Percentiles rank a stretch among this genome's conserved stretches.
These are phyloP conservation scores for Tinamus major DNA, from an alignment of 2,797 vertebrate genomes.

Conservation along the genomic window DNA sequence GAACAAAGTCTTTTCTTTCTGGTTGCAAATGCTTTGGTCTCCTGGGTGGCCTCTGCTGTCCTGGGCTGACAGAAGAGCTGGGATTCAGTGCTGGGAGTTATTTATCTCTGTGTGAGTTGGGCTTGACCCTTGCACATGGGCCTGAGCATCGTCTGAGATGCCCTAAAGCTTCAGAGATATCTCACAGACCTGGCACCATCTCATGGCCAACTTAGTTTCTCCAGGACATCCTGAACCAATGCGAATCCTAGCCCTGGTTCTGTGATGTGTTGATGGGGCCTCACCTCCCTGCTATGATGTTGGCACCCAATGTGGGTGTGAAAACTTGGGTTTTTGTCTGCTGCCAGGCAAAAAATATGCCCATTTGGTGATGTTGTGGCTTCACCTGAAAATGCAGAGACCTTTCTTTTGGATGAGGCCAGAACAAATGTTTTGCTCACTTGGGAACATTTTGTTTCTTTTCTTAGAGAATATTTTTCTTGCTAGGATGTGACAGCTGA, in stretches of 20 bases:
- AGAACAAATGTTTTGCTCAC: neutral
- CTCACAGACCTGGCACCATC: too few species aligned
- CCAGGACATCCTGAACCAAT: too few species aligned
- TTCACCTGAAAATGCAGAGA: neutral
- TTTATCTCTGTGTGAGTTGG: too few species aligned
- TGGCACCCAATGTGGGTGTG: too few species aligned
- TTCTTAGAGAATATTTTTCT: neutral
- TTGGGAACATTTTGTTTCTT: neutral
- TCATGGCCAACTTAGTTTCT: too few species aligned
- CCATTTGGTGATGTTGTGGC: accelerated
- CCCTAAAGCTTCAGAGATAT: too few species aligned
- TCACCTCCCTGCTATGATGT: too few species aligned
- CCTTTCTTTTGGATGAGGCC: accelerated
- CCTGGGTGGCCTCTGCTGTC: neutral
- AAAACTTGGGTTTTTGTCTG: neutral
- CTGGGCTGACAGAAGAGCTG: neutral
- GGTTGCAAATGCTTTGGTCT: neutral
- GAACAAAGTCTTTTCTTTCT: neutral
- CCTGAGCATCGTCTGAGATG: too few species aligned
- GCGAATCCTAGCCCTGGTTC: too few species aligned
- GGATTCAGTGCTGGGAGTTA: neutral
- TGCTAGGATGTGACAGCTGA: neutral
- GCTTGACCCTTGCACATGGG: too few species aligned
- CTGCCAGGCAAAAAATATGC: neutral
- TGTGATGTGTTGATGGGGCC: too few species aligned